Conservation (phyloP, 2,888 invertebrate species). For the Strigamia transsilvanica region DNA sequence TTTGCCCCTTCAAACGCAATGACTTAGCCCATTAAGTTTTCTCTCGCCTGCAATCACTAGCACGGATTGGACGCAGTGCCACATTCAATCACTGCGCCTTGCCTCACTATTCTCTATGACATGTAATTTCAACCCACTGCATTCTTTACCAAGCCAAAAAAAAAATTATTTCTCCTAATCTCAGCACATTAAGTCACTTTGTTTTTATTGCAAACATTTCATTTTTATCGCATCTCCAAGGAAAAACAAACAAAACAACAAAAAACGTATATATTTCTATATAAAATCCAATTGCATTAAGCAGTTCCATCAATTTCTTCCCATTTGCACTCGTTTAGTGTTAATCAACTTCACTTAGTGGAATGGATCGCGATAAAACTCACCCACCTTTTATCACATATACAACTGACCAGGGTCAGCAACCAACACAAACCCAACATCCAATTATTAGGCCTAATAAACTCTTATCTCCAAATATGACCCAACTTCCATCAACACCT, state of each 20-base stretch:
- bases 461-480: conserved; percentile 31
- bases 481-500: conserved; percentile 16
- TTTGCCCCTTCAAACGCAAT: conserved; percentile 38
- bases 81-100: conserved; percentile 18
- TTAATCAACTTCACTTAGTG: conserved; percentile 35
- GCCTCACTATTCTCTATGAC: conserved; percentile 31
- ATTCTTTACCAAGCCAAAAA: background rate
- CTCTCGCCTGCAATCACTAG: conserved; percentile 22
- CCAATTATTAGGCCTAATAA: conserved; percentile 34
- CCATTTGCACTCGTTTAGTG: conserved; percentile 35
- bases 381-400: conserved; percentile 30
- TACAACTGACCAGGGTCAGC: conserved; percentile 20
- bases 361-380: conserved; percentile 34
- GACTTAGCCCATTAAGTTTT: conserved; percentile 38
- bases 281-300: conserved; percentile 38
- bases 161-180: conserved; percentile 28
- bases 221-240: background rate
- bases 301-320: conserved; percentile 35
- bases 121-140: conserved; percentile 26
- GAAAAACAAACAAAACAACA: background rate
- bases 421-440: conserved; percentile 34
- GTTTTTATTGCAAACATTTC: conserved; percentile 17
- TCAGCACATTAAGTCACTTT: background rate
- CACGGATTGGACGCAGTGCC: conserved; percentile 38
- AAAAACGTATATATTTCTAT: conserved; percentile 4